Percentiles rank a stretch among this genome's conserved stretches.
These are phyloP conservation scores for Prenolepis imparis DNA, from an alignment of 2,888 invertebrate genomes.

Conservation along the genomic window DNA sequence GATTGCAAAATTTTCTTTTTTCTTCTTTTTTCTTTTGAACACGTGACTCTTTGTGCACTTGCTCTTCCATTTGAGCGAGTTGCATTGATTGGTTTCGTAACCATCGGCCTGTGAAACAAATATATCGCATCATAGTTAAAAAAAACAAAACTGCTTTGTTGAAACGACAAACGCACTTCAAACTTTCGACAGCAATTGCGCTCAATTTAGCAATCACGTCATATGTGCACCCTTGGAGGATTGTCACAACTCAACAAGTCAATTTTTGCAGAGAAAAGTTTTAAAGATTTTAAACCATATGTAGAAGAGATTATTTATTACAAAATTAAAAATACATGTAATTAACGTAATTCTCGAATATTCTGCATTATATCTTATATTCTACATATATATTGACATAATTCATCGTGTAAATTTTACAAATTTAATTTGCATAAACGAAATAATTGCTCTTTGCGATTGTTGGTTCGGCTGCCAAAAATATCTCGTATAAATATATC, in stretches of 20 bases:
- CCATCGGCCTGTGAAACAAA: slow-evolving; percentile 77
- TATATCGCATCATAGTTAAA: slow-evolving; percentile 74
- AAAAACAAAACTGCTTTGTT: slow-evolving; percentile 63
- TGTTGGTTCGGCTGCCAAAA: background rate
- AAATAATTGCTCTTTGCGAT: background rate
- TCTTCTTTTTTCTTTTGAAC: slow-evolving; percentile 66
- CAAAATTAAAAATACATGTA: background rate
- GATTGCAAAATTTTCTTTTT: slow-evolving; percentile 61
- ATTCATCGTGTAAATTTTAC: background rate
- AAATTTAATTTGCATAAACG: background rate
- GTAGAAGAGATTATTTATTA: background rate
- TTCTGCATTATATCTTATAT: background rate
- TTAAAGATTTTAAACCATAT: background rate
- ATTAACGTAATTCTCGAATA: background rate
- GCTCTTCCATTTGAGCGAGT: slow-evolving; percentile 74
- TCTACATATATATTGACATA: background rate
- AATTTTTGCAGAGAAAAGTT: background rate
- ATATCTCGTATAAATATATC: slow-evolving; percentile 11
- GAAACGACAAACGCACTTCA: slow-evolving; percentile 60
- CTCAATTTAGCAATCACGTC: slow-evolving; percentile 48
- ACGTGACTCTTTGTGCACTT: slow-evolving; percentile 73
- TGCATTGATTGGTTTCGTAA: slow-evolving; percentile 78
- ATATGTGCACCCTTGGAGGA: background rate
- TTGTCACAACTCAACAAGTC: background rate
- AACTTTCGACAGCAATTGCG: slow-evolving; percentile 6